phyloP scores from a whole-genome alignment of 2,797 vertebrate genomes.

The Pitangus sulphuratus region DNA sequence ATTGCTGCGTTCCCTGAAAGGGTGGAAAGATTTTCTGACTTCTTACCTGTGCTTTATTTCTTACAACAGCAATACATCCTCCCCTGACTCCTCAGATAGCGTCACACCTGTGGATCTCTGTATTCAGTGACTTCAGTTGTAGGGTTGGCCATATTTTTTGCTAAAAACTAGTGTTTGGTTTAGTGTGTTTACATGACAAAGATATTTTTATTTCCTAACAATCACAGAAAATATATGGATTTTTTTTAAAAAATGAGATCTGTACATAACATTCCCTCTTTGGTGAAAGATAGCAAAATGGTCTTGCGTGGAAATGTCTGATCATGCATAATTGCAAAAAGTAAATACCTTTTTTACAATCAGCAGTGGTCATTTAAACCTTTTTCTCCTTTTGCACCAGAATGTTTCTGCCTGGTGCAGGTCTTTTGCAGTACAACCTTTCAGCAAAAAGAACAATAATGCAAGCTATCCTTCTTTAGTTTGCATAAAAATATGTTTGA shows the following conservation, averaged over 20 bases:
- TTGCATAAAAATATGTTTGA: neutral
- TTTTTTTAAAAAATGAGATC: rapidly evolving
- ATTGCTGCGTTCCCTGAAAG: neutral
- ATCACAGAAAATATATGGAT: neutral
- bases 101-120: neutral
- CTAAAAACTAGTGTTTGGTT: neutral
- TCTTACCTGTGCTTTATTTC: neutral
- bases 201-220: neutral
- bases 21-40: neutral
- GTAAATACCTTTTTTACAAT: neutral
- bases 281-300: neutral
- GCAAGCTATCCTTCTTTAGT: neutral
- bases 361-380: rapidly evolving
- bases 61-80: neutral
- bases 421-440: neutral
- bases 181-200: neutral
- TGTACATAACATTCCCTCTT: neutral
- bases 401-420: neutral
- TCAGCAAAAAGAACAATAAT: neutral
- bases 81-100: neutral
- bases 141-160: neutral
- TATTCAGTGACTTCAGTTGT: neutral
- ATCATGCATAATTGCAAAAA: neutral
- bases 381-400: neutral
- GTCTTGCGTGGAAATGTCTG: neutral